Conservation (phyloP, 2,113 vertebrate species). For the Phalacrocorax aristotelis region DNA sequence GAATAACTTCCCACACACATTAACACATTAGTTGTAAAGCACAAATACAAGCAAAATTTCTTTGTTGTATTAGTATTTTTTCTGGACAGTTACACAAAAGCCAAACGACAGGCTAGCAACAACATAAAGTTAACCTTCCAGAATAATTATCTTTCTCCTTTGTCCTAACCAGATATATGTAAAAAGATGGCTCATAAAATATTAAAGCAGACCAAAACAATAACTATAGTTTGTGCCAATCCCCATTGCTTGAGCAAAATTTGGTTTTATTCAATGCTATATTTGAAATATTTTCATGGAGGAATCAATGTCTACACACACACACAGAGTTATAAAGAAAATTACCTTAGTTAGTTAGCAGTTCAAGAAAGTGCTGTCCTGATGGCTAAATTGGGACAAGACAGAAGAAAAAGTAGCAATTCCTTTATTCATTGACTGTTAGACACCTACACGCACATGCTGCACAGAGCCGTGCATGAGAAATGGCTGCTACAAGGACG, state of each 20-base stretch:
- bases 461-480: accelerated
- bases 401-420: neutral
- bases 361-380: neutral
- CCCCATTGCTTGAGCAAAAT: neutral
- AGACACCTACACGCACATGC: too few relatives aligned
- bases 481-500: neutral
- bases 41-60: neutral
- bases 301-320: too few relatives aligned
- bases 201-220: neutral
- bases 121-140: neutral
- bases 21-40: neutral
- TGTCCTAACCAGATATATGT: neutral
- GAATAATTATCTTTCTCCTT: neutral
- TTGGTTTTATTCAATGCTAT: neutral
- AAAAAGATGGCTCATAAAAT: neutral
- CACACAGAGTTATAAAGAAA: neutral
- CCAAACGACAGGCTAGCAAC: neutral
- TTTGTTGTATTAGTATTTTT: neutral
- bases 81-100: neutral
- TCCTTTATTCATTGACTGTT: neutral
- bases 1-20: neutral
- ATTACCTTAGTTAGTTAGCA: neutral
- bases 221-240: neutral
- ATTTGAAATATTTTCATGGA: neutral
- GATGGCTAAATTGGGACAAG: neutral